Percentiles rank a stretch among this genome's conserved stretches.
phyloP scores from a whole-genome alignment of 2,797 vertebrate genomes.

The Halcyon smyrnensis region DNA sequence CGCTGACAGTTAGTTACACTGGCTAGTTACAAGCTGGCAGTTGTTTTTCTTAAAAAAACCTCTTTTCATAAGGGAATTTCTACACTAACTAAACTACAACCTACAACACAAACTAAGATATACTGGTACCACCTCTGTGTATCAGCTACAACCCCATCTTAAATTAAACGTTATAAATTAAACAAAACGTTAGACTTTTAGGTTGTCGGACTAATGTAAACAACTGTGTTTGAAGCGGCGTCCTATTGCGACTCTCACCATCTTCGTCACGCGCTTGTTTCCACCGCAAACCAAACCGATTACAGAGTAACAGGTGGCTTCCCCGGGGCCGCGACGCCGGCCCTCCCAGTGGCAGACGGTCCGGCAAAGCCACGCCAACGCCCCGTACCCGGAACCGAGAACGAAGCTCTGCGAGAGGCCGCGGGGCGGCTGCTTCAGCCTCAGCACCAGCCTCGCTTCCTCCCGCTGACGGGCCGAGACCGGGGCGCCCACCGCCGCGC shows the following conservation, averaged over 20 bases:
- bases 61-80: background rate
- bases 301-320: background rate
- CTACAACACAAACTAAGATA: background rate
- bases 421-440: background rate
- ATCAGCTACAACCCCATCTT: background rate
- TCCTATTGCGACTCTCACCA: background rate
- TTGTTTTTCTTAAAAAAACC: background rate
- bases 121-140: background rate
- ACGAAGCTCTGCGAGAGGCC: background rate
- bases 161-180: too few species aligned
- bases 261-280: background rate
- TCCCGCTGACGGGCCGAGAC: background rate
- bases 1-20: fast-evolving
- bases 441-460: background rate
- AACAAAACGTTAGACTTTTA: background rate
- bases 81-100: background rate
- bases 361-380: background rate
- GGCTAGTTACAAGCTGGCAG: background rate
- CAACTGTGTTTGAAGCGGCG: background rate
- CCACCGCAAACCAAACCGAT: background rate
- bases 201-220: background rate
- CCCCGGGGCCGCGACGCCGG: background rate
- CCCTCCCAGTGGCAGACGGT: background rate
- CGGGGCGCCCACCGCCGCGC: background rate
- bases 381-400: slow-evolving; percentile 34